These are phyloP conservation scores for Euplagia quadripunctaria DNA, from an alignment of 2,888 invertebrate species.

Conservation along the genomic window DNA sequence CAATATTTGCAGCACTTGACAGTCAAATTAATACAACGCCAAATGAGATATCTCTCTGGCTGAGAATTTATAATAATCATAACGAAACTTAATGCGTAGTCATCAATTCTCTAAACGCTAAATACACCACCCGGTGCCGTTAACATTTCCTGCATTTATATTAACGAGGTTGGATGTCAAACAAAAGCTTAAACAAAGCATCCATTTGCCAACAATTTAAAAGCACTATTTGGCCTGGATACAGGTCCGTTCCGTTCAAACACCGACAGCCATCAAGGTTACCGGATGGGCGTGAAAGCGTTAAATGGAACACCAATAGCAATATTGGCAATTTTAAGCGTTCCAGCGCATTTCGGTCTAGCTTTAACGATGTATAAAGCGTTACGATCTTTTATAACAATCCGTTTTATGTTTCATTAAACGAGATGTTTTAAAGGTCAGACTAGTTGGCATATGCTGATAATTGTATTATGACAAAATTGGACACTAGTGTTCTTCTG, in stretches of 20 bases:
- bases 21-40: no score
- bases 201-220: conserved; percentile 32
- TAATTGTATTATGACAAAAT: background rate
- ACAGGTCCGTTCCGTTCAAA: conserved; percentile 15
- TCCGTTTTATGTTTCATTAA: conserved; percentile 30
- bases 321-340: conserved; percentile 70
- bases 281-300: conserved; percentile 53
- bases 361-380: conserved; percentile 61
- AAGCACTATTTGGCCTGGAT: conserved; percentile 30
- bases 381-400: conserved; percentile 51
- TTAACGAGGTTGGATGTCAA: conserved; percentile 18
- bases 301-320: conserved; percentile 58
- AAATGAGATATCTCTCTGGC: background rate
- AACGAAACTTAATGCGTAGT: background rate
- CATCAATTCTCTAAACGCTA: background rate
- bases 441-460: background rate
- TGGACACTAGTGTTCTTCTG: no score
- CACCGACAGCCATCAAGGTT: conserved; percentile 39
- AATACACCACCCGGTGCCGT: background rate
- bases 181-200: conserved; percentile 35
- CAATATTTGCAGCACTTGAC: no score
- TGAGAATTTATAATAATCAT: background rate
- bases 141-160: background rate
- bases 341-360: conserved; percentile 54
- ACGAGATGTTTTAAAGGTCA: background rate